A percentile compares a stretch with the other conserved stretches of the same genome.
Conservation (phyloP, 2,888 invertebrate genomes). For the Sepiola atlantica region DNA sequence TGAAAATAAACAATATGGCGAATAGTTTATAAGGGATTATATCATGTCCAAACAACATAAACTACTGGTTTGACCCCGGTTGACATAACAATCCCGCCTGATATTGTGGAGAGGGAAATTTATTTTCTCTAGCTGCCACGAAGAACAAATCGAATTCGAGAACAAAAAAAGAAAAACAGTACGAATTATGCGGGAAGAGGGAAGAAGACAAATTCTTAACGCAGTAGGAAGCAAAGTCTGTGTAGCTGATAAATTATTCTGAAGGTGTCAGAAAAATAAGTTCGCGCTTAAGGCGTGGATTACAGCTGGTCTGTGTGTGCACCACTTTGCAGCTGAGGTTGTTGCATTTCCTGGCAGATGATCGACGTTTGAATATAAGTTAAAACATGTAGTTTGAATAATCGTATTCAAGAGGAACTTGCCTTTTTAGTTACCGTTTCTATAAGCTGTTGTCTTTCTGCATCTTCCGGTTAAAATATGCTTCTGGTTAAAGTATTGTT, state of each 20-base stretch:
- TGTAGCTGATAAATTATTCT: not conserved
- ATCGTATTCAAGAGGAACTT: no score
- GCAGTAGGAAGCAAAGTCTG: not conserved
- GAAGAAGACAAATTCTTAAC: not conserved
- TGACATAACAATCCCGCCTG: not conserved
- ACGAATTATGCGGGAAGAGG: not conserved
- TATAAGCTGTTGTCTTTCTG: no score
- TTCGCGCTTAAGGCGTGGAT: not conserved
- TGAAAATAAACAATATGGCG: not conserved
- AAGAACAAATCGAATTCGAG: not conserved
- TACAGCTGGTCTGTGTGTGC: not conserved
- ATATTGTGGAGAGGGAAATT: not conserved
- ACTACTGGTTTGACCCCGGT: not conserved
- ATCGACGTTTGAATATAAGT: no score
- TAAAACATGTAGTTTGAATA: no score
- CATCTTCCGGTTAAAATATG: no score
- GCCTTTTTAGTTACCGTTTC: no score
- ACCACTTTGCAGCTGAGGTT: not conserved
- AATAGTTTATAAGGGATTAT: not conserved
- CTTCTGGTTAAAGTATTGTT: no score
- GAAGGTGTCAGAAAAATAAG: not conserved
- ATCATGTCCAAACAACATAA: conserved; percentile 21
- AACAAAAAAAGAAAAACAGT: not conserved
- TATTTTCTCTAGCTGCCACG: conserved; percentile 4
- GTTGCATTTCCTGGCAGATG: not conserved